phyloP scores from a whole-genome alignment of 2,113 vertebrate species.

The Riparia riparia region DNA sequence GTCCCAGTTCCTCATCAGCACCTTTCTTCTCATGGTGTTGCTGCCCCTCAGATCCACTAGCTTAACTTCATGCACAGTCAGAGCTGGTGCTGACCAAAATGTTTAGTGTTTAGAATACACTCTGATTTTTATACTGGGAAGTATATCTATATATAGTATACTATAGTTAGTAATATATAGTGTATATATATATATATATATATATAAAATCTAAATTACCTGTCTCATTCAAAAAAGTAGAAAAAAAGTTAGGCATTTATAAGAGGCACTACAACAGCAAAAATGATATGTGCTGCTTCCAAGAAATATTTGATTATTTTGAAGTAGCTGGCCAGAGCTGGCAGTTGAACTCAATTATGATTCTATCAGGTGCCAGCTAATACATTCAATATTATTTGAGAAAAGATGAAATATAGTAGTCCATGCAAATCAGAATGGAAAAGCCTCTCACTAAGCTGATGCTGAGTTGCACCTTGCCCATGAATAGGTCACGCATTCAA shows the following conservation, averaged over 20 bases:
- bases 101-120: neutral
- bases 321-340: neutral
- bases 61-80: neutral
- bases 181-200: no score
- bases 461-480: neutral
- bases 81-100: neutral
- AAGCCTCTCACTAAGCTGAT: neutral
- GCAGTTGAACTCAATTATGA: constrained; percentile 30
- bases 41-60: neutral
- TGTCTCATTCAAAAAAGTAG: neutral
- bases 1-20: neutral
- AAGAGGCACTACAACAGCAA: neutral
- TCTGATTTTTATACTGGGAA: neutral
- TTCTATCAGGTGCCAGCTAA: neutral
- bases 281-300: neutral
- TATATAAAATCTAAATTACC: neutral
- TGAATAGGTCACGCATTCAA: neutral
- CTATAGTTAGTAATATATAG: no score
- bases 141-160: no score
- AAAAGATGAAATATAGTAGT: neutral
- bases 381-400: neutral
- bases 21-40: neutral
- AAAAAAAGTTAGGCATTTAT: neutral
- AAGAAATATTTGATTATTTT: constrained; percentile 10
- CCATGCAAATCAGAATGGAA: constrained; percentile 5